Base-by-base conservation (phyloP, 2,113 vertebrate genomes). In the Silurus asotus region DNA sequence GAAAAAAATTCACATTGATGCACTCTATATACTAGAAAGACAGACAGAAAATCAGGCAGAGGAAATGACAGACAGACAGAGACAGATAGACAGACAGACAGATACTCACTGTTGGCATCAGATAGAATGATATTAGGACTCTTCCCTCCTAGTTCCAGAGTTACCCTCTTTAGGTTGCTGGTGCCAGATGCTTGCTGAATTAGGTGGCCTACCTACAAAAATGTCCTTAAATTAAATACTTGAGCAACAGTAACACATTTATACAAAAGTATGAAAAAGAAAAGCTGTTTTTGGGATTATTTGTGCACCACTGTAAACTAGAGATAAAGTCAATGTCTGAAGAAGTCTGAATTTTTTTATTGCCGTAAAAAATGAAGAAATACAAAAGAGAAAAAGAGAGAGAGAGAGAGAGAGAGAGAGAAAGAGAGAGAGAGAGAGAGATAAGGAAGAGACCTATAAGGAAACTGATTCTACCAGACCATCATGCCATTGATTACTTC, bases 51-150 rank as follows among this genome's bases (percentile, higher is more conserved):
- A 37, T 37, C 37, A 37, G 37, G 2, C 37, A 37, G 37, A 37
- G 28, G 28, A 37, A 37, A 2, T 2, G 37, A 37, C 37, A 37
- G 37, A 2, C 37, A 37, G 37, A 37, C 37, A 37, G 37, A 37
- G 37, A 37, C 37, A 37, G 37, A 37, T 2, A 37, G 37, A 37
- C 2, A 37, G 37, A 37, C 2, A 37, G 37, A 37, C 2, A 37
- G 37, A 37, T 53, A 86, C 96, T 92, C 91, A 99, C 98, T 94
- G 86, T 99, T 94, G 0, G 97, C 97, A 28, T 99, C 98, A 0
- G 98, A 97, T 92, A 99, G 85, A 93, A 99, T 96, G 88, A 99
- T 98, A 2, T 99, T 99, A 0, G 98, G 98, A 88, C 98, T 99
- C 93, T 99, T 99, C 4, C 98, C 98, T 61, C 98, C 98, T 0